Base-by-base conservation (phyloP, 2,888 invertebrate genomes). In the Ennomos fuscantarius region DNA sequence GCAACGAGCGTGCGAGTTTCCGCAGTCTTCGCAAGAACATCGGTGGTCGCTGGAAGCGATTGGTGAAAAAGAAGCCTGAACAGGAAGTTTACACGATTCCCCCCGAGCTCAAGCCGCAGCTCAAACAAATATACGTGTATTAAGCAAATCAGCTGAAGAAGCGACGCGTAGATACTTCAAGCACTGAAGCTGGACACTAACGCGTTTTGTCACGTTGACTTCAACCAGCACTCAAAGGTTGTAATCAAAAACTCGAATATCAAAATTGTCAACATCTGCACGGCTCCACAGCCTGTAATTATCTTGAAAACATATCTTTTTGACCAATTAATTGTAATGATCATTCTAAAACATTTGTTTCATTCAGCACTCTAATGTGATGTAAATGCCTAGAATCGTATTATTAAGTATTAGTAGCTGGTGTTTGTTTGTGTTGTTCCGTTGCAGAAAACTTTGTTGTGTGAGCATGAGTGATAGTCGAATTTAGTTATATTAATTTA, bases 111-210 rank as follows among this genome's bases (percentile, higher is more conserved):
- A 96, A 96, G 86, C 96, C 96, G 73, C 97, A 97, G 93, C 94
- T 97, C 73, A 97, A 97, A 92, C 95, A 96, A 84, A 97, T 97
- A 81, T 97, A 97, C 89, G 97, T 97, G 84, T 97, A 97, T 92
- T 97, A 93, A 59, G 32, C 33, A 45, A 58, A 49, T 93, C 57
- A 72, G 64, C 66, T 59, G 55, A 64, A 61, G 55, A 62, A 60
- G 65, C 66, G 55, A 65, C 70, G 66, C 63, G 65, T 70, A 24
- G 24, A 24, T 6, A 66, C 68, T 66, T 68, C 68, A 76, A 79
- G 81, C 84, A 80, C 75, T 78, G 87, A 87, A 89, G 87, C 88
- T 83, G 87, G 85, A 84, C 73, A 76, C 84, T 87, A 75, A 70
- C 73, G 73, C 79, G 81, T 81, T 81, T 41, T 59, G 36, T 58